Evolutionary conservation across 1,140 invertebrate genomes (phyloP), one percentile per base, ranked within the genome.

Genomic region (Diabrotica undecimpunctata): DNA sequence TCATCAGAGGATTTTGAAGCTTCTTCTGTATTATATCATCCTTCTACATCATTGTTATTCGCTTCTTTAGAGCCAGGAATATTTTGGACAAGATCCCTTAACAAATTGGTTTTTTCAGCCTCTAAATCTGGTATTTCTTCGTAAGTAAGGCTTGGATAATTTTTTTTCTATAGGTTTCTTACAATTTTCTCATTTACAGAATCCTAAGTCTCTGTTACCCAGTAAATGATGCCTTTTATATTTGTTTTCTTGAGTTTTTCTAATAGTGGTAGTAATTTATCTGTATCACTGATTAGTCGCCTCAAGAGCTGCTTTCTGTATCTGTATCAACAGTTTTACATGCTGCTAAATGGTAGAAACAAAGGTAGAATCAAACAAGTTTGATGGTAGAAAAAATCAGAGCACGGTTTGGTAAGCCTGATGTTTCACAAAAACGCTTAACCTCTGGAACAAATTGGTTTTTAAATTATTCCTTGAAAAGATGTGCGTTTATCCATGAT

Each of bases 261-360:
- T 8, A 46, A 46, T 2, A 46, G 11, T 46, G 39, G 10, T 7
- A 46, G 39, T 46, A 10, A 8, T 46, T 54, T 12, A 54, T 54
- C 6, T 54, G 7, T 13, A 14, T 54, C 52, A 11, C 14, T 12
- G 7, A 5, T 9, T 54, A 54, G 9, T 54, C 6, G 52, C 13
- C 52, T 72, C 59, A 70, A 53, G 25, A 69, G 54, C 39, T 52
- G n/a, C 66, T 39, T 70, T 72, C n/a, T n/a, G n/a, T n/a, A n/a
- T 51, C 61, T 54, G 50, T 72, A 65, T 25, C n/a, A 62, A 70
- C 65, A 67, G 38, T 64, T 73, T 70, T 52, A 46, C 65, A 14
- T 65, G 64, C 50, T 66, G 54, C 8, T 72, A 39, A 60, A 76
- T 61, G 78, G 78, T 61, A 81, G 64, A 73, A 75, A n/a, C 13